Conservation (phyloP, 2,797 vertebrate species). For the Naso thynnoides region DNA sequence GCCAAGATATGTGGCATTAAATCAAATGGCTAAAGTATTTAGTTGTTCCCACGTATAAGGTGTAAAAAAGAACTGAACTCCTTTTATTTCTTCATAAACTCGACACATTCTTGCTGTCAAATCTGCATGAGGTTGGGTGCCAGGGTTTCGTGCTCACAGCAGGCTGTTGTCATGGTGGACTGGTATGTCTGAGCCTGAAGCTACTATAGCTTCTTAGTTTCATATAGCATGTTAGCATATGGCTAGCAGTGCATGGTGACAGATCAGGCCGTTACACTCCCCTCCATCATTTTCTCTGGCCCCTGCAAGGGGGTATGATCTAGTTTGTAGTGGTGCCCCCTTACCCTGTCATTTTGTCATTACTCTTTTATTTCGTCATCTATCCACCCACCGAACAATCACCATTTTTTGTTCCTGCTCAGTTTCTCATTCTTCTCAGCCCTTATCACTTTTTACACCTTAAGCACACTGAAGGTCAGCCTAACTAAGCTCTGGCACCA, state of each 20-base stretch:
- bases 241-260: slow-evolving; percentile 54
- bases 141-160: slow-evolving; percentile 23
- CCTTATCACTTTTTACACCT: neutral
- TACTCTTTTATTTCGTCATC: slow-evolving; percentile 31
- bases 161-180: slow-evolving; percentile 47
- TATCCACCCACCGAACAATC: neutral
- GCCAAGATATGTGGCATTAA: slow-evolving; percentile 21
- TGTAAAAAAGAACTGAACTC: slow-evolving; percentile 16
- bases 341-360: slow-evolving; percentile 44
- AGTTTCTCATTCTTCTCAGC: neutral
- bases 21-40: neutral
- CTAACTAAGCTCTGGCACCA: neutral
- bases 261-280: slow-evolving; percentile 32
- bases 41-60: neutral
- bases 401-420: slow-evolving; percentile 1
- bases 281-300: slow-evolving; percentile 66
- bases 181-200: slow-evolving; percentile 45
- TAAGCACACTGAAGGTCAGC: neutral
- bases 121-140: slow-evolving; percentile 3
- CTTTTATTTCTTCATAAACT: neutral
- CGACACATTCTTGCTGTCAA: neutral
- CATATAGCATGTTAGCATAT: slow-evolving; percentile 65
- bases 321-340: slow-evolving; percentile 26
- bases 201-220: slow-evolving; percentile 21
- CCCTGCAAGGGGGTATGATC: slow-evolving; percentile 71